These are phyloP conservation scores for Poicephalus meyeri DNA, from an alignment of 2,113 vertebrate genomes.

Conservation along the genomic window DNA sequence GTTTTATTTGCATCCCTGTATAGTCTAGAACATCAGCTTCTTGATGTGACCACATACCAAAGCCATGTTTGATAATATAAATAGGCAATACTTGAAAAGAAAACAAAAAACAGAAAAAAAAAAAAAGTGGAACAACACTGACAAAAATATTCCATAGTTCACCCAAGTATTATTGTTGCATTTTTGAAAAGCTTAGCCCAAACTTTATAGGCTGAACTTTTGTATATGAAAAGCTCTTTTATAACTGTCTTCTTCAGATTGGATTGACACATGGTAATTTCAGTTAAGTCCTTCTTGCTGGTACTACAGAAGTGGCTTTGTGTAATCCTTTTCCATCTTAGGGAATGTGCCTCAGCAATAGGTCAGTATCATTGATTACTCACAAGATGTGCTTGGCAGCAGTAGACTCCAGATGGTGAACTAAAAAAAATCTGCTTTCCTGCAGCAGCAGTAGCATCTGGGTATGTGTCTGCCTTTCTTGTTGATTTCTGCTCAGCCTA, in stretches of 20 bases:
- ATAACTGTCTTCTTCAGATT: not conserved
- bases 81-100: not conserved
- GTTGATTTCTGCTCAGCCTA: constrained; percentile 3
- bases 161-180: not conserved
- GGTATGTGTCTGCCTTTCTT: constrained; percentile 18
- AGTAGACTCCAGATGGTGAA: constrained; percentile 45
- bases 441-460: constrained; percentile 38
- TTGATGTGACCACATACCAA: not conserved
- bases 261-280: not conserved
- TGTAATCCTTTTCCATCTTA: not conserved
- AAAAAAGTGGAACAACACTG: not conserved
- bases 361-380: not conserved
- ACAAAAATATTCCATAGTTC: not conserved
- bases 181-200: not conserved
- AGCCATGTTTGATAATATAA: not conserved
- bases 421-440: constrained; percentile 1
- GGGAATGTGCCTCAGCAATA: not conserved
- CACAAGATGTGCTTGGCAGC: constrained; percentile 37
- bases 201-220: not conserved
- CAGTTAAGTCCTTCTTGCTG: not conserved
- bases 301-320: not conserved
- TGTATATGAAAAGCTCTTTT: not conserved
- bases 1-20: not conserved
- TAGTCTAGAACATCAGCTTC: not conserved
- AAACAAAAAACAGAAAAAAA: not conserved